phyloP scores from a whole-genome alignment of 2,797 vertebrate species.

The Sphenopsis melanotis region DNA sequence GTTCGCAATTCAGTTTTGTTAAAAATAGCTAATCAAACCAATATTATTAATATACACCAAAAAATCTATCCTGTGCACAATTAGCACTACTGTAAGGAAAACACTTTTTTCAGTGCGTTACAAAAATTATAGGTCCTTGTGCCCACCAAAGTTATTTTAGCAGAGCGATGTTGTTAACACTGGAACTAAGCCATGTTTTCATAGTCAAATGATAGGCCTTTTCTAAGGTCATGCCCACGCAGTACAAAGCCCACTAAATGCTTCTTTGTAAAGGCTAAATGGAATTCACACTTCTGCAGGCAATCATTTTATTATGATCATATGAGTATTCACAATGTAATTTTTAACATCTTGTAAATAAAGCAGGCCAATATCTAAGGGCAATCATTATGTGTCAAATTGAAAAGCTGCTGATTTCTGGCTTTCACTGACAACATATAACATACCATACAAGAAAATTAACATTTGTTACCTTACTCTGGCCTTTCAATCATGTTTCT shows the following conservation, averaged over 20 bases:
- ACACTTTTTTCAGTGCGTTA: background rate
- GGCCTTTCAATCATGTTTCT: slow-evolving; percentile 14
- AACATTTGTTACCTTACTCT: slow-evolving; percentile 13
- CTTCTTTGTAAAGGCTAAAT: slow-evolving; percentile 47
- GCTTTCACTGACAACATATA: slow-evolving; percentile 14
- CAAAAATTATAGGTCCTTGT: background rate
- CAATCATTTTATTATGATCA: slow-evolving; percentile 54
- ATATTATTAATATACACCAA: background rate
- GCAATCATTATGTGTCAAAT: slow-evolving; percentile 1
- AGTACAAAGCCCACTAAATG: slow-evolving; percentile 51
- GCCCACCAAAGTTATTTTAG: slow-evolving; percentile 49
- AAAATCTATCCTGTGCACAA: background rate
- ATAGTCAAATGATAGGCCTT: slow-evolving; percentile 53
- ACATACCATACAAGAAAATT: slow-evolving; percentile 17
- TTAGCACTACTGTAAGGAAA: slow-evolving; percentile 6
- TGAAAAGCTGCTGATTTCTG: slow-evolving; percentile 52
- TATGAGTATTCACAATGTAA: slow-evolving; percentile 28
- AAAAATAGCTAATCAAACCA: slow-evolving; percentile 12
- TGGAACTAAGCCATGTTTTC: slow-evolving; percentile 63
- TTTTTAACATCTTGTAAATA: slow-evolving; percentile 39
- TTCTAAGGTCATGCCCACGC: slow-evolving; percentile 8
- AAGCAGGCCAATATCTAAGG: slow-evolving; percentile 11
- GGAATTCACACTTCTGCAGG: slow-evolving; percentile 40
- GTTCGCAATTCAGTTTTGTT: background rate
- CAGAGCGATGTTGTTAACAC: slow-evolving; percentile 25